Percentiles rank a stretch among this genome's conserved stretches.
These are phyloP conservation scores for Leptinotarsa haldemani DNA, from an alignment of 2,888 invertebrate species.

Conservation along the genomic window DNA sequence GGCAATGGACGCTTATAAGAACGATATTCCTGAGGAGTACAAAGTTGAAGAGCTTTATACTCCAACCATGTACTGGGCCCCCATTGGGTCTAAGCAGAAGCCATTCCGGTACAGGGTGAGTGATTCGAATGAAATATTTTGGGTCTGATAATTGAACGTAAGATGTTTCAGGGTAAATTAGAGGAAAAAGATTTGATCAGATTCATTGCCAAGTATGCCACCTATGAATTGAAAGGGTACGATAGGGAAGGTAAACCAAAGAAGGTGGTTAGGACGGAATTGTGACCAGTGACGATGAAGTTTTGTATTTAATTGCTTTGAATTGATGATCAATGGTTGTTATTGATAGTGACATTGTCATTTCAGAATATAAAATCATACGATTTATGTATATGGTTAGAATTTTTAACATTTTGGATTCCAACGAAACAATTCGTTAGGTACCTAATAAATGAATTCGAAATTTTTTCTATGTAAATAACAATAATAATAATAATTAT, in stretches of 20 bases:
- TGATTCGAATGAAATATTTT: not conserved
- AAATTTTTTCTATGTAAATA: too few relatives aligned
- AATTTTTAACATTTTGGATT: too few relatives aligned
- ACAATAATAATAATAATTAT: too few relatives aligned
- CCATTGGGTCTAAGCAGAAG: not conserved
- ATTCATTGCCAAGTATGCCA: constrained; percentile 4
- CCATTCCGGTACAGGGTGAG: constrained; percentile 3
- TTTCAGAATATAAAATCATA: too few relatives aligned
- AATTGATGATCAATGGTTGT: too few relatives aligned
- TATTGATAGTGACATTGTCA: too few relatives aligned
- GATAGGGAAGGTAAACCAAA: not conserved
- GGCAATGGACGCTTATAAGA: not conserved
- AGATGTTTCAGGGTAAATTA: not conserved
- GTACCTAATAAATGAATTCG: too few relatives aligned
- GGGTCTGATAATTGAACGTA: not conserved
- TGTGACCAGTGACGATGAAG: not conserved
- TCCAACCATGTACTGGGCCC: constrained; percentile 1
- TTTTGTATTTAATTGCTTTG: too few relatives aligned
- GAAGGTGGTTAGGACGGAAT: not conserved
- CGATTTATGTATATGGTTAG: too few relatives aligned
- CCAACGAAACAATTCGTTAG: too few relatives aligned
- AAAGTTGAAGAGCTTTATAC: constrained; percentile 1
- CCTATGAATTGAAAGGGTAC: not conserved
- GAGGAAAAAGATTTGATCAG: not conserved
- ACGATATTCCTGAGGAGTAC: not conserved